Percentiles rank a stretch among this genome's conserved stretches.
Conservation (phyloP, 2,797 vertebrate species). For the Sandelia bainsii region DNA sequence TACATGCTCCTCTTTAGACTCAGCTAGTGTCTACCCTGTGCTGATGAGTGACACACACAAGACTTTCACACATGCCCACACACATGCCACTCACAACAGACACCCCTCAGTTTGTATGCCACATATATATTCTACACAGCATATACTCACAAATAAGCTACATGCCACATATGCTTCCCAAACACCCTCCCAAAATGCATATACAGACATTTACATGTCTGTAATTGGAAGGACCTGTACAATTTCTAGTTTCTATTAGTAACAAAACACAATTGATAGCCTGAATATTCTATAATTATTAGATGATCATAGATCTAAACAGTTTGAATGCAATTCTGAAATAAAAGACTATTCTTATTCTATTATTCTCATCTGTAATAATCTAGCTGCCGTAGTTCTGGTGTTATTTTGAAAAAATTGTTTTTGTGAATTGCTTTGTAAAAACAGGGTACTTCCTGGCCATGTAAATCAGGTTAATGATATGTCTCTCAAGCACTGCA, state of each 20-base stretch:
- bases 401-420: too few relatives aligned
- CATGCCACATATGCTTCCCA: conserved; percentile 3
- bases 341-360: background rate
- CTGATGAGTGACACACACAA: conserved; percentile 49
- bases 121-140: conserved; percentile 23
- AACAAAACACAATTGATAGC: background rate
- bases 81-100: conserved; percentile 28
- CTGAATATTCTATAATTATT: background rate
- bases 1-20: conserved; percentile 57
- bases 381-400: background rate
- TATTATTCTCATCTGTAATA: background rate
- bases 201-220: background rate
- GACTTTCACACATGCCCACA: conserved; percentile 7
- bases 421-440: conserved; percentile 11
- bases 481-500: conserved; percentile 56
- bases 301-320: background rate
- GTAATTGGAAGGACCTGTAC: too few relatives aligned
- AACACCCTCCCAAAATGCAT: background rate
- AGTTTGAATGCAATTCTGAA: background rate
- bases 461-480: conserved; percentile 69
- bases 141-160: conserved; percentile 22
- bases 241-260: background rate
- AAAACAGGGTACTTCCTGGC: conserved; percentile 35
- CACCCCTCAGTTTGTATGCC: conserved; percentile 17
- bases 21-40: conserved; percentile 46